A percentile compares a stretch with the other conserved stretches of the same genome.
phyloP scores from a whole-genome alignment of 2,888 invertebrate genomes.

The Latrodectus hesperus region DNA sequence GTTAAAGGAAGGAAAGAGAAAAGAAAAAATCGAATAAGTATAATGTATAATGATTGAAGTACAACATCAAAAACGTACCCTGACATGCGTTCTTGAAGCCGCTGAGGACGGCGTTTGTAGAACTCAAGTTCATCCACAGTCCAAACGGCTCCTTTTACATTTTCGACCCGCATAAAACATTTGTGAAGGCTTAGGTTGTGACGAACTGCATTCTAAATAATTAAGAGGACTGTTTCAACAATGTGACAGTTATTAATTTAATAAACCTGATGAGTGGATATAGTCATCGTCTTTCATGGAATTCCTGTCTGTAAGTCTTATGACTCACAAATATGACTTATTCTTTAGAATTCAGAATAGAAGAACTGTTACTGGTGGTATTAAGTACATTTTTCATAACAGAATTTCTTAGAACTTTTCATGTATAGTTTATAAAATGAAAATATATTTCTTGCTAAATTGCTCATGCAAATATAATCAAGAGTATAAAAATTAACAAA shows the following conservation, averaged over 20 bases:
- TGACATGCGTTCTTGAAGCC: constrained; percentile 72
- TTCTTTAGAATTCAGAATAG: too few species aligned
- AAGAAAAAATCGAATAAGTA: constrained; percentile 60
- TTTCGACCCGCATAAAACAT: constrained; percentile 99
- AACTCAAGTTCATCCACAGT: constrained; percentile 99
- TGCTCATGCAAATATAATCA: too few species aligned
- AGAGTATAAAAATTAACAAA: too few species aligned
- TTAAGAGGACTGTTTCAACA: constrained; percentile 66
- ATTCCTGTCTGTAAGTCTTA: not conserved
- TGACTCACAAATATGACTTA: too few species aligned
- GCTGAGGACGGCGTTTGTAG: constrained; percentile 92
- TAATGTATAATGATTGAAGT: constrained; percentile 37
- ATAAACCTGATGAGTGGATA: constrained; percentile 24
- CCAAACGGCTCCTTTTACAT: constrained; percentile 99
- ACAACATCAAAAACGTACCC: constrained; percentile 69
- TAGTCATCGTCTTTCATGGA: not conserved
- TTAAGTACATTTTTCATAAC: too few species aligned
- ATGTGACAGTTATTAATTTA: constrained; percentile 30
- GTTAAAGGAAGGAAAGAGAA: constrained; percentile 46
- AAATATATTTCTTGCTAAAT: too few species aligned
- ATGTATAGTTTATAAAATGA: too few species aligned
- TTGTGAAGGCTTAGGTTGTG: constrained; percentile 99
- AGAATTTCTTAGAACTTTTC: too few species aligned
- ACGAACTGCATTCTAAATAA: constrained; percentile 85
- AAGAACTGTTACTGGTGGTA: too few species aligned